phyloP scores from a whole-genome alignment of 1,140 invertebrate genomes.

The Eurosta solidaginis region DNA sequence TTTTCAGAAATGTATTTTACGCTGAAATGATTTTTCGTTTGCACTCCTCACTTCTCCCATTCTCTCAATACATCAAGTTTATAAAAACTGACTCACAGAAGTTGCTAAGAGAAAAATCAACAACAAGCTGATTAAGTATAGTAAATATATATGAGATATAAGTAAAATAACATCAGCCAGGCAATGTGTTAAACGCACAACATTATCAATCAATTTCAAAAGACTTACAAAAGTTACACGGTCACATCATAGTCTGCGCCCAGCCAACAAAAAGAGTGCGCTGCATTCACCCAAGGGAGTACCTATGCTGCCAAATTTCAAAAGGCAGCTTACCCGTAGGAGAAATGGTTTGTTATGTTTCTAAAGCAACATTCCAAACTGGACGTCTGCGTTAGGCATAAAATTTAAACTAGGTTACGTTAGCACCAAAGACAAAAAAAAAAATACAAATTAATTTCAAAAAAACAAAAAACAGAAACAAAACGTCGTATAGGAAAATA shows the following conservation, averaged over 20 bases:
- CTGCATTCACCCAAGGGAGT: too few relatives aligned
- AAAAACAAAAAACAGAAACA: not conserved
- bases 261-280: too few relatives aligned
- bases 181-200: conserved; percentile 18
- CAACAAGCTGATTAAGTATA: not conserved
- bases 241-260: too few relatives aligned
- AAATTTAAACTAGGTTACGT: not conserved
- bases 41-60: too few relatives aligned
- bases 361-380: not conserved
- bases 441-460: not conserved
- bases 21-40: too few relatives aligned
- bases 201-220: conserved; percentile 32
- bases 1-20: too few relatives aligned
- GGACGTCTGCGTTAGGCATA: not conserved
- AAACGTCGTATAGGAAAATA: not conserved
- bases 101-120: not conserved
- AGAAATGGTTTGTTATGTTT: not conserved
- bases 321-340: not conserved
- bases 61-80: too few relatives aligned
- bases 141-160: too few relatives aligned
- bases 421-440: not conserved
- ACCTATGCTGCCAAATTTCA: too few relatives aligned
- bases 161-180: not conserved
- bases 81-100: not conserved
- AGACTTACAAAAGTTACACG: not conserved